phyloP scores from a whole-genome alignment of 2,888 invertebrate species.

The Mesopsocus fuscifrons region DNA sequence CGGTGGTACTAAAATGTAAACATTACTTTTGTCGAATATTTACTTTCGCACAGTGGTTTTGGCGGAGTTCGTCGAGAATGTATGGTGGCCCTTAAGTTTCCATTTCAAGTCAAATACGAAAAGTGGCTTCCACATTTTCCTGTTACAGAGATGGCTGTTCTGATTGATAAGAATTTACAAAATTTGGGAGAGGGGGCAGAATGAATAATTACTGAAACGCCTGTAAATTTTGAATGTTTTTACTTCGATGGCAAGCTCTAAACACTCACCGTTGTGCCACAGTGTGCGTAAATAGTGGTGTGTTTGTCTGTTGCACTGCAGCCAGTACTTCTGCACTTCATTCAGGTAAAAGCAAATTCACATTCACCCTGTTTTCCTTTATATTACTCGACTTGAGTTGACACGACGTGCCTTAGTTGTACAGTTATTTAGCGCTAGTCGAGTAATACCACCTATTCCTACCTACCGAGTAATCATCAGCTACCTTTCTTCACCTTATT shows the following conservation, averaged over 20 bases:
- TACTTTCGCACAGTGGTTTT: too few relatives aligned
- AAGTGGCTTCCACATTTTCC: too few relatives aligned
- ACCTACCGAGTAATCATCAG: too few relatives aligned
- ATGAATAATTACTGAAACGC: neutral
- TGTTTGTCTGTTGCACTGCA: constrained; percentile 19
- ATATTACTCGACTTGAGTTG: too few relatives aligned
- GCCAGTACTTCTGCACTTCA: constrained; percentile 25
- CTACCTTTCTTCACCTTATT: constrained; percentile 12
- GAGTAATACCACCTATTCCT: too few relatives aligned
- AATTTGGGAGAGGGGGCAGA: too few relatives aligned
- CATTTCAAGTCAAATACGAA: too few relatives aligned
- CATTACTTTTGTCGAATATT: too few relatives aligned
- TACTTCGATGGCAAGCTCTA: neutral
- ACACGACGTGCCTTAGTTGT: neutral
- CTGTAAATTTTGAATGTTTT: neutral
- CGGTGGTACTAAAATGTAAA: too few relatives aligned
- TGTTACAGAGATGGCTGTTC: constrained; percentile 13
- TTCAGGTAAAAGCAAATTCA: constrained; percentile 23
- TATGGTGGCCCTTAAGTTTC: too few relatives aligned
- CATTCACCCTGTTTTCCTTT: too few relatives aligned
- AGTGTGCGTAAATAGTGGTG: constrained; percentile 7
- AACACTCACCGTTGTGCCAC: neutral
- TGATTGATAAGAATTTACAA: neutral
- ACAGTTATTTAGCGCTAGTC: neutral
- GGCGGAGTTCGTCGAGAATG: too few relatives aligned